These are phyloP conservation scores for Venusia cambrica DNA, from an alignment of 2,888 invertebrate species.

Conservation along the genomic window DNA sequence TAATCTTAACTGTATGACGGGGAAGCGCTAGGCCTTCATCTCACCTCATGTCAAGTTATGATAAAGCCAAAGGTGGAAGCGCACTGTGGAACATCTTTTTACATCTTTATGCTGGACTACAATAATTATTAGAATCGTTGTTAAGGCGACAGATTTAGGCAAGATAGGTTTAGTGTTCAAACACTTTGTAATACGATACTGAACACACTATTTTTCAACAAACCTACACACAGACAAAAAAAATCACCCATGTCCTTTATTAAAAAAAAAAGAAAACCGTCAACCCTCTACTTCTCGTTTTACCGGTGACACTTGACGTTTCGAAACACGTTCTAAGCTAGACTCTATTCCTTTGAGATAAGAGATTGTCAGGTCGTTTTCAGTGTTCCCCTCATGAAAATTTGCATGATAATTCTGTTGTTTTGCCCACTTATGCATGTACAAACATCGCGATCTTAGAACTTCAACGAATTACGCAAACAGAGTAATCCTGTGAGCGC, in stretches of 20 bases:
- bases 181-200: no score
- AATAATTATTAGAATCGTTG: no score
- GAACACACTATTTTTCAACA: no score
- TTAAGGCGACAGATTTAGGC: no score
- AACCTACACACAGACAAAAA: no score
- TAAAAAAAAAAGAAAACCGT: constrained; percentile 21
- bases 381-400: constrained; percentile 19
- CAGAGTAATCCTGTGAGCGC: constrained; percentile 31
- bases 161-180: no score
- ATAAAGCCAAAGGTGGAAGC: no score
- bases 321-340: constrained; percentile 10
- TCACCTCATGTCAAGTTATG: no score
- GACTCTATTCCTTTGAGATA: constrained; percentile 14
- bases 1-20: no score
- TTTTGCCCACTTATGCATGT: constrained; percentile 32
- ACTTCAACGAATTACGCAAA: constrained; percentile 37
- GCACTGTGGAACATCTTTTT: no score
- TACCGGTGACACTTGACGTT: constrained; percentile 24
- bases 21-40: no score
- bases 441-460: constrained; percentile 33
- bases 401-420: constrained; percentile 41
- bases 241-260: constrained; percentile 3
- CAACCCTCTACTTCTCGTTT: constrained; percentile 23
- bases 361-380: neutral
- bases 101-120: no score